phyloP scores from a whole-genome alignment of 1,140 invertebrate genomes.

The Drosophila ananassae region DNA sequence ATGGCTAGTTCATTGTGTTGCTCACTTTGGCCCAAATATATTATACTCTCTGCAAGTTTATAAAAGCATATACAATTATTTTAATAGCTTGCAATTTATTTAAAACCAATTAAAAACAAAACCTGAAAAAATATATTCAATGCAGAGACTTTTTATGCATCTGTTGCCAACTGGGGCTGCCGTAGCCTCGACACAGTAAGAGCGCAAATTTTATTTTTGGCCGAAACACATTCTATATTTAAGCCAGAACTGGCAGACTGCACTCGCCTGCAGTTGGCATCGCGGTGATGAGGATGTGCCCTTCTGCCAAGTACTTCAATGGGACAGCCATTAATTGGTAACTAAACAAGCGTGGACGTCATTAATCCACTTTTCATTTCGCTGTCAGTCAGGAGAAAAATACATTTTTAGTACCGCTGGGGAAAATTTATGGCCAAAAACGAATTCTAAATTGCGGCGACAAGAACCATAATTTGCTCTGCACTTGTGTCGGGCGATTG shows the following conservation, averaged over 20 bases:
- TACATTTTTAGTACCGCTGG: slow-evolving; percentile 18
- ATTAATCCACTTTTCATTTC: slow-evolving; percentile 53
- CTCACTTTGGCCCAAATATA: no score
- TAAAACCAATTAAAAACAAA: background rate
- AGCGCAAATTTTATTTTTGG: slow-evolving; percentile 50
- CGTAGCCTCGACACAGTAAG: slow-evolving; percentile 72
- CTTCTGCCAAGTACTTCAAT: slow-evolving; percentile 29
- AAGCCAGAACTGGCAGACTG: background rate
- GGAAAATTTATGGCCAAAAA: slow-evolving; percentile 58
- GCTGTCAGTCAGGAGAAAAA: slow-evolving; percentile 29
- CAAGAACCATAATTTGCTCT: slow-evolving; percentile 20
- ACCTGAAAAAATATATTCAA: background rate
- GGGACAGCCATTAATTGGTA: slow-evolving; percentile 1
- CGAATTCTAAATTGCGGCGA: slow-evolving; percentile 27
- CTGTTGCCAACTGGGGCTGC: slow-evolving; percentile 49
- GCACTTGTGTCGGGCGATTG: slow-evolving; percentile 32
- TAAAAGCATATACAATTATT: background rate
- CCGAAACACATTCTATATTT: slow-evolving; percentile 49
- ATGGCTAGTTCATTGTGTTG: no score
- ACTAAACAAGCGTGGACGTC: slow-evolving; percentile 17
- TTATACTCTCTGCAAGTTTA: background rate
- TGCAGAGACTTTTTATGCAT: slow-evolving; percentile 1
- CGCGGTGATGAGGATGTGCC: slow-evolving; percentile 25
- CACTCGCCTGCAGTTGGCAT: background rate
- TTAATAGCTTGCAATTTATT: background rate